Evolutionary conservation across 2,888 invertebrate genomes (phyloP).

Genomic region (Lathronympha strigana): DNA sequence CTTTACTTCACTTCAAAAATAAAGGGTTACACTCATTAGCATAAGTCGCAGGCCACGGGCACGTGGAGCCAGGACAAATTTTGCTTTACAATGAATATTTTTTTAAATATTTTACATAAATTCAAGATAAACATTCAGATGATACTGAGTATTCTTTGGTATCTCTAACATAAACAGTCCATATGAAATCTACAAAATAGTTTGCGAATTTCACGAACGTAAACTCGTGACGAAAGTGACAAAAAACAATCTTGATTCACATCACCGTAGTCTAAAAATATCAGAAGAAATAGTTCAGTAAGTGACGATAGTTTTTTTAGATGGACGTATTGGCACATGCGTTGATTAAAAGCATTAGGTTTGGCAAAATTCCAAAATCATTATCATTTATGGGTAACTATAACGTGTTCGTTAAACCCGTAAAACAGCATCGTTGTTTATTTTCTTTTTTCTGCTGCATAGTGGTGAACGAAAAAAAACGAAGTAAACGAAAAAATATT

Average conservation of each 20-base stretch:
- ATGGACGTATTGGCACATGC: slow-evolving; percentile 26
- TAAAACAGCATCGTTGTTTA: not conserved
- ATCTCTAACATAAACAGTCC: too few relatives aligned
- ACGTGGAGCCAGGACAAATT: not conserved
- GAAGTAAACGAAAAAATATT: not conserved
- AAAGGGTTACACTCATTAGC: not conserved
- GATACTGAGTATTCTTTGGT: too few relatives aligned
- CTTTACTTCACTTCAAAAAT: not conserved
- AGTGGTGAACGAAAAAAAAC: not conserved
- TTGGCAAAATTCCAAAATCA: slow-evolving; percentile 26
- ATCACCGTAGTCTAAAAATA: not conserved
- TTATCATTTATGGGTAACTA: slow-evolving; percentile 7
- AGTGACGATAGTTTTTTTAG: not conserved
- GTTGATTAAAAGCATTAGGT: slow-evolving; percentile 38
- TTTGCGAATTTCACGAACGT: too few relatives aligned
- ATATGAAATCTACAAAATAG: too few relatives aligned
- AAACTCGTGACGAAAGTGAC: not conserved
- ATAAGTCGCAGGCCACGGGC: slow-evolving; percentile 5
- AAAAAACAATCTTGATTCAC: not conserved
- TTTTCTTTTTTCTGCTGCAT: not conserved
- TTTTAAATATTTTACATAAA: not conserved
- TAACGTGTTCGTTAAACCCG: not conserved
- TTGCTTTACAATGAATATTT: not conserved
- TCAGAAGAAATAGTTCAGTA: not conserved
- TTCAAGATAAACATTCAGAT: not conserved